Conservation (phyloP, 2,888 invertebrate species). For the Athalia circularis region DNA sequence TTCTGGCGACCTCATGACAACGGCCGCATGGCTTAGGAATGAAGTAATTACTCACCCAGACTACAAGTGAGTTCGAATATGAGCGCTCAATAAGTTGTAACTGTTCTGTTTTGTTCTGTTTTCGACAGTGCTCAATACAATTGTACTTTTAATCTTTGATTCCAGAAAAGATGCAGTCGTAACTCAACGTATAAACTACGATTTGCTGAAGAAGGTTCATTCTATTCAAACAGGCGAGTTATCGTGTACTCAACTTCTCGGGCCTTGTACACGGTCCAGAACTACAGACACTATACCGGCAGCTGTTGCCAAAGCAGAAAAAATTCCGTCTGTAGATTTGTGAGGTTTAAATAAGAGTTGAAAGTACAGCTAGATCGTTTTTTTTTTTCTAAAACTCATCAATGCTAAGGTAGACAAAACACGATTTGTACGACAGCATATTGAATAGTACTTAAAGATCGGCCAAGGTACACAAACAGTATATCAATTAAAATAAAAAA, state of each 20-base stretch:
- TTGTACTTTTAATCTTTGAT: constrained; percentile 54
- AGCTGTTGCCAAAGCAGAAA: constrained; percentile 80
- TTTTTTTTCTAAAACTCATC: neutral
- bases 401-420: neutral
- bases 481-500: neutral
- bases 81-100: neutral
- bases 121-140: constrained; percentile 6
- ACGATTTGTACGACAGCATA: constrained; percentile 12
- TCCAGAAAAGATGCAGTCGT: constrained; percentile 91
- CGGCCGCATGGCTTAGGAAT: constrained; percentile 95
- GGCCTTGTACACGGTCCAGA: constrained; percentile 84
- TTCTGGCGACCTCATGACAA: constrained; percentile 92
- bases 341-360: constrained; percentile 11
- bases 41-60: constrained; percentile 92
- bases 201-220: constrained; percentile 86
- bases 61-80: constrained; percentile 83
- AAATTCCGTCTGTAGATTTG: constrained; percentile 50
- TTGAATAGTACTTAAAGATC: constrained; percentile 30
- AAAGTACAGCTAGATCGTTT: constrained; percentile 8
- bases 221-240: constrained; percentile 83
- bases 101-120: neutral
- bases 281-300: constrained; percentile 91
- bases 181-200: constrained; percentile 92
- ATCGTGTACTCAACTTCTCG: constrained; percentile 86
- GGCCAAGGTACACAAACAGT: constrained; percentile 3